A percentile compares a stretch with the other conserved stretches of the same genome.
Conservation (phyloP, 1,140 invertebrate genomes). For the Dendroctonus ponderosae region DNA sequence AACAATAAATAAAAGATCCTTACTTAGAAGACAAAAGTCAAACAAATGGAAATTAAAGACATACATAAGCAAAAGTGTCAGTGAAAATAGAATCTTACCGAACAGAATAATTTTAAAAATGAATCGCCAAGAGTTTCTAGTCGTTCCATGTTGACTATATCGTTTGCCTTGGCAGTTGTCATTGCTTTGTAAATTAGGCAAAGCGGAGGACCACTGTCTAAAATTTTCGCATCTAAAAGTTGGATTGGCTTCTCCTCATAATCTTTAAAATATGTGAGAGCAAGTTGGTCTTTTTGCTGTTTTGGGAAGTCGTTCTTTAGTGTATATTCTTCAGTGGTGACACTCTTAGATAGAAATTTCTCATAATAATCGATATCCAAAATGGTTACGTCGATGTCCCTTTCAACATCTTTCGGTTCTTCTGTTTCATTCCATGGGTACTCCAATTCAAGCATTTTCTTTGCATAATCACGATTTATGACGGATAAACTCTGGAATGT, state of each 20-base stretch:
- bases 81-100: slow-evolving; percentile 39
- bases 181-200: slow-evolving; percentile 61
- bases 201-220: slow-evolving; percentile 28
- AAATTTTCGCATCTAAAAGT: slow-evolving; percentile 28
- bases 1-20: no score
- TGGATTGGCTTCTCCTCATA: slow-evolving; percentile 37
- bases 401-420: slow-evolving; percentile 66
- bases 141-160: slow-evolving; percentile 80
- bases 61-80: no score
- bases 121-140: slow-evolving; percentile 86
- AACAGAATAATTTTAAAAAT: slow-evolving; percentile 79
- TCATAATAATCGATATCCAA: slow-evolving; percentile 70
- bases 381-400: slow-evolving; percentile 59
- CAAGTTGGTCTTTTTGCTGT: slow-evolving; percentile 30
- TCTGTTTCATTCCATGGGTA: slow-evolving; percentile 58
- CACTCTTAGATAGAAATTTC: slow-evolving; percentile 54
- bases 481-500: no score
- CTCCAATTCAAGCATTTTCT: slow-evolving; percentile 40
- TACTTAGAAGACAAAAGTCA: no score
- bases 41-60: no score
- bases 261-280: slow-evolving; percentile 42
- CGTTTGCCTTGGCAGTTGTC: slow-evolving; percentile 68
- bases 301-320: slow-evolving; percentile 31
- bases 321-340: slow-evolving; percentile 16
- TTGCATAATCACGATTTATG: slow-evolving; percentile 40